Base-by-base conservation (phyloP, 2,888 invertebrate species). In the Synergus umbraculus region DNA sequence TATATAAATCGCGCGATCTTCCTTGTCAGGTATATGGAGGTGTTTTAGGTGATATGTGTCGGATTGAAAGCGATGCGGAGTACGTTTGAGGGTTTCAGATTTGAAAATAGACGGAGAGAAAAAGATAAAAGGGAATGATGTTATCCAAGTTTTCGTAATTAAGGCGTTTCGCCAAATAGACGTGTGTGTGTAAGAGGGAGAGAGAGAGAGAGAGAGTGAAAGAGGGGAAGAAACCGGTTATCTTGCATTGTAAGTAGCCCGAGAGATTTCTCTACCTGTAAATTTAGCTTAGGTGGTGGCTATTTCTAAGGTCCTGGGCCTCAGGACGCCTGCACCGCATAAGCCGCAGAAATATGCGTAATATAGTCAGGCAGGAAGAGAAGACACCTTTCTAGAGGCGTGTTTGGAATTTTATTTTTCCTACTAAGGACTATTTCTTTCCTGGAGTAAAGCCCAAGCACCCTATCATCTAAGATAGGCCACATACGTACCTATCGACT, bases 321-420 rank as follows among this genome's bases (percentile, higher is more conserved):
- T 66, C 13, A 43, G 66, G 43, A 67, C 22, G 67, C 67, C 73
- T 73, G 73, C 73, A 73, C n/a, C 73, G 54, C 54, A 73, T 73
- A 73, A 73, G 73, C 73, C 54, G 73, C 54, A 73, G 73, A 73
- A 73, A 73, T 73, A 73, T 73, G 73, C 54, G 73, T 73, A 73
- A 73, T 73, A 54, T 54, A 73, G 54, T 54, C 54, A 73, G 73
- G 54, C 54, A 73, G 73, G 41, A 54, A 73, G 73, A 73, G 73
- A 73, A 73, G 73, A 73, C 73, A 73, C 73, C 54, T 73, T 54
- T 73, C 73, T 73, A 73, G 54, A 73, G 73, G 73, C 73, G 54
- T 73, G 73, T 54, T 73, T 54, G 73, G 73, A 73, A 73, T 73
- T 73, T 73, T 73, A 69, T 73, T 37, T 73, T 73, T 73, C 54